phyloP scores from a whole-genome alignment of 2,888 invertebrate species.

The Tiliacea aurago region DNA sequence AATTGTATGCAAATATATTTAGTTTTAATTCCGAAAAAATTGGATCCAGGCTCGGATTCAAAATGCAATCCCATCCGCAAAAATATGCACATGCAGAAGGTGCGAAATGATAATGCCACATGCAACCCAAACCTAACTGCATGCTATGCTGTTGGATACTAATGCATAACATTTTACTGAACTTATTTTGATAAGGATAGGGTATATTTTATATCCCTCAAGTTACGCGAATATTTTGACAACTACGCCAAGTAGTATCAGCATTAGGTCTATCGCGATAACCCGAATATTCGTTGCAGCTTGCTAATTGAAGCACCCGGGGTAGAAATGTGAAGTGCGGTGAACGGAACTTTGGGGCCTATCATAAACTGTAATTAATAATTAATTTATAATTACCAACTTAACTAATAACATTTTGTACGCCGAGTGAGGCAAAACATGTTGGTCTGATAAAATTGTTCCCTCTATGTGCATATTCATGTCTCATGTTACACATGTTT shows the following conservation, averaged over 20 bases:
- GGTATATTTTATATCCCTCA: not conserved
- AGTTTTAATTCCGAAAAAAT: not conserved
- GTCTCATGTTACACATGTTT: no score
- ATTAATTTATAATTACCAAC: no score
- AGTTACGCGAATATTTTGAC: not conserved
- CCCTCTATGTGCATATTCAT: no score
- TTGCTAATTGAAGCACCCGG: not conserved
- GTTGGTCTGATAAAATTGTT: no score
- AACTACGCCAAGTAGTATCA: not conserved
- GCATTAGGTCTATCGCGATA: not conserved
- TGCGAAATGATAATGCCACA: not conserved
- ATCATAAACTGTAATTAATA: no score
- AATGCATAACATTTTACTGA: not conserved
- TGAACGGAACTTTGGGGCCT: not conserved
- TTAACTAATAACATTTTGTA: no score
- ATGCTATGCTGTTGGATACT: not conserved
- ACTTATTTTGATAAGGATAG: not conserved
- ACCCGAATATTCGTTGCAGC: not conserved
- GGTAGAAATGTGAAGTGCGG: constrained; percentile 1
- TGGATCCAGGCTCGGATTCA: not conserved
- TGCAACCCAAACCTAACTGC: not conserved
- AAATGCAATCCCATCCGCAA: not conserved
- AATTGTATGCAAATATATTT: not conserved
- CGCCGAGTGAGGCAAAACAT: no score
- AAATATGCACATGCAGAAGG: not conserved